Conservation (phyloP, 1,140 invertebrate species). For the Drosophila pseudoananassae region DNA sequence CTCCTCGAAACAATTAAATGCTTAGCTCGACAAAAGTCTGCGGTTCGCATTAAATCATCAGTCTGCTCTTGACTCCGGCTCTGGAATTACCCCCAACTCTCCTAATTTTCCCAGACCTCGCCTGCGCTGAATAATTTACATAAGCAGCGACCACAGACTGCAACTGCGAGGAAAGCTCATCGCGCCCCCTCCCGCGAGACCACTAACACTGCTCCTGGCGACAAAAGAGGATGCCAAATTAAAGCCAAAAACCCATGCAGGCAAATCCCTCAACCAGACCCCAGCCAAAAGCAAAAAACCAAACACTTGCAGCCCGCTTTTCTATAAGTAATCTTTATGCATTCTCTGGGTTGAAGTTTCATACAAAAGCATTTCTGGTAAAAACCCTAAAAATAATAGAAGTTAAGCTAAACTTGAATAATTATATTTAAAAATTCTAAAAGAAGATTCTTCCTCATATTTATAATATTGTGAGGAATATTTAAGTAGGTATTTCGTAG, state of each 20-base stretch:
- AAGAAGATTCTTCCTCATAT: neutral
- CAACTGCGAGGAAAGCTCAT: conserved; percentile 29
- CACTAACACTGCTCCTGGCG: conserved; percentile 29
- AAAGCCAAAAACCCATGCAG: conserved; percentile 77
- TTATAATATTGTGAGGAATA: neutral
- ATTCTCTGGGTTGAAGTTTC: conserved; percentile 3
- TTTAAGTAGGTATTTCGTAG: conserved; percentile 9
- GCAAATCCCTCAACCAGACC: conserved; percentile 73
- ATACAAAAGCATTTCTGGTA: conserved; percentile 3
- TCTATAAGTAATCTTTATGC: conserved; percentile 26
- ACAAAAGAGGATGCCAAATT: conserved; percentile 69
- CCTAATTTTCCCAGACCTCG: conserved; percentile 46
- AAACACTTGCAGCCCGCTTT: conserved; percentile 36
- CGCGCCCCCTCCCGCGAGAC: conserved; percentile 2
- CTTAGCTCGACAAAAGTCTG: conserved; percentile 81
- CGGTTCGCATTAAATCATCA: conserved; percentile 82
- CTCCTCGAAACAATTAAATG: conserved; percentile 79
- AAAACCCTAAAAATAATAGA: neutral
- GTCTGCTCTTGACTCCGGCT: conserved; percentile 61
- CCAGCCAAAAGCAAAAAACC: conserved; percentile 42
- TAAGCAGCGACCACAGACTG: conserved; percentile 76
- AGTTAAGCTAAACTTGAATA: too few species aligned
- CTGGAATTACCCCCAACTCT: conserved; percentile 20
- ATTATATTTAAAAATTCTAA: neutral
- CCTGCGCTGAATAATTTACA: conserved; percentile 75